A percentile compares a stretch with the other conserved stretches of the same genome.
These are phyloP conservation scores for Melinopterus prodromus DNA, from an alignment of 2,888 invertebrate genomes.

Conservation along the genomic window DNA sequence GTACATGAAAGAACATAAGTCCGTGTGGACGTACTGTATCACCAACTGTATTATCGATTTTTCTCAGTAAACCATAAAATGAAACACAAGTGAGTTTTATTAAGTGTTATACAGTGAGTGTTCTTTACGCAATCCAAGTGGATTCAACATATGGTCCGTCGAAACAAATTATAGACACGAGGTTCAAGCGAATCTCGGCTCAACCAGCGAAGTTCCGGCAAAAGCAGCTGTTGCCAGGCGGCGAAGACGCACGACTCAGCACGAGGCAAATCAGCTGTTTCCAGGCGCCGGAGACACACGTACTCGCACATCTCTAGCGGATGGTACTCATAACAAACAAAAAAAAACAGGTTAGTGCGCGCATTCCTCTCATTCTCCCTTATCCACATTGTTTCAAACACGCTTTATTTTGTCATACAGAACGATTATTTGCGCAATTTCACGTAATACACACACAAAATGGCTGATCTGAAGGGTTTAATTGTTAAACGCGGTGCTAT, in stretches of 20 bases:
- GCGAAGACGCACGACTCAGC: neutral
- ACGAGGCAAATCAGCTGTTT: neutral
- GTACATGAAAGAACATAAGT: neutral
- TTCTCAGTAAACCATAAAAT: neutral
- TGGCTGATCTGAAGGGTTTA: neutral
- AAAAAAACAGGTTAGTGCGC: neutral
- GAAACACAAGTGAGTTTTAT: conserved; percentile 4
- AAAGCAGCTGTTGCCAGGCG: neutral
- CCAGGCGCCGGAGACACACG: neutral
- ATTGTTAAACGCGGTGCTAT: neutral
- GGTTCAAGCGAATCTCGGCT: neutral
- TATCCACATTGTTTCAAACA: neutral
- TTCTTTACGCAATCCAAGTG: neutral
- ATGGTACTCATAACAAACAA: neutral
- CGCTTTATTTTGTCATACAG: neutral
- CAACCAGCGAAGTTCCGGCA: neutral
- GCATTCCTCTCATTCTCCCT: neutral
- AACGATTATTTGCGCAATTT: neutral
- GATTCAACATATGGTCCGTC: neutral
- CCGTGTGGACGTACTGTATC: neutral
- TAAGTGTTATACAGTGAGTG: neutral
- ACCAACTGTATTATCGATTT: neutral
- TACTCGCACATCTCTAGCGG: neutral
- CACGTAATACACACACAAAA: neutral
- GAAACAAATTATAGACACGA: neutral